These are phyloP conservation scores for Lepus oiostolus DNA, from an alignment of 2,797 vertebrate genomes.

Conservation along the genomic window DNA sequence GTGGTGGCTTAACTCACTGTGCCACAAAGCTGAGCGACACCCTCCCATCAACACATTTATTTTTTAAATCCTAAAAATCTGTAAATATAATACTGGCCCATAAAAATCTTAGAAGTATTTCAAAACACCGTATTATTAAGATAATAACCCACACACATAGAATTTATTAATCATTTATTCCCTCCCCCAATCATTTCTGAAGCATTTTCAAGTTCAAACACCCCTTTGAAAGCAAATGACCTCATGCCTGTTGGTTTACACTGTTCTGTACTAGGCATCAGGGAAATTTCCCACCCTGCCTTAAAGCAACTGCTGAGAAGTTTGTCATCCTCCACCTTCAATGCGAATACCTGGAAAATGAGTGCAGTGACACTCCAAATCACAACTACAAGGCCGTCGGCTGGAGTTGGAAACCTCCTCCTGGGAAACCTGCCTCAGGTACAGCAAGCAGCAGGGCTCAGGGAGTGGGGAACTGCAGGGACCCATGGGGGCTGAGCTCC, in stretches of 20 bases:
- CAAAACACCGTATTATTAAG: slow-evolving; percentile 75
- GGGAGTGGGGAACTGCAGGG: neutral
- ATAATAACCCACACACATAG: slow-evolving; percentile 82
- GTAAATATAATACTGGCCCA: slow-evolving; percentile 69
- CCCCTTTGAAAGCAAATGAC: slow-evolving; percentile 86
- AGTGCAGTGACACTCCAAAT: neutral
- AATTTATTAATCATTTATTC: slow-evolving; percentile 86
- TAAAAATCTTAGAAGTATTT: slow-evolving; percentile 79
- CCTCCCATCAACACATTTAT: neutral
- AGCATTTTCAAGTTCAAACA: slow-evolving; percentile 86
- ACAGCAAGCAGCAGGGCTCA: neutral
- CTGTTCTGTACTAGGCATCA: slow-evolving; percentile 77
- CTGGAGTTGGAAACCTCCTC: neutral
- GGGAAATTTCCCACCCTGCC: slow-evolving; percentile 36
- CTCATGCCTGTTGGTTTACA: slow-evolving; percentile 86
- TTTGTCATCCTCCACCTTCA: slow-evolving; percentile 75
- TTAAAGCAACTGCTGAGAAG: slow-evolving; percentile 74
- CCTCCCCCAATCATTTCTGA: slow-evolving; percentile 81
- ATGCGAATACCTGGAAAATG: slow-evolving; percentile 56
- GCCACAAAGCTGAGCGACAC: no score
- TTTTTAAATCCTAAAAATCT: slow-evolving; percentile 72
- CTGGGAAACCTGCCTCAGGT: neutral
- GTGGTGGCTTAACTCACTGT: no score
- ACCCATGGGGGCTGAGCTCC: neutral
- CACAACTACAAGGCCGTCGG: neutral